These are phyloP conservation scores for Celastrina argiolus DNA, from an alignment of 2,888 invertebrate species.

Conservation along the genomic window DNA sequence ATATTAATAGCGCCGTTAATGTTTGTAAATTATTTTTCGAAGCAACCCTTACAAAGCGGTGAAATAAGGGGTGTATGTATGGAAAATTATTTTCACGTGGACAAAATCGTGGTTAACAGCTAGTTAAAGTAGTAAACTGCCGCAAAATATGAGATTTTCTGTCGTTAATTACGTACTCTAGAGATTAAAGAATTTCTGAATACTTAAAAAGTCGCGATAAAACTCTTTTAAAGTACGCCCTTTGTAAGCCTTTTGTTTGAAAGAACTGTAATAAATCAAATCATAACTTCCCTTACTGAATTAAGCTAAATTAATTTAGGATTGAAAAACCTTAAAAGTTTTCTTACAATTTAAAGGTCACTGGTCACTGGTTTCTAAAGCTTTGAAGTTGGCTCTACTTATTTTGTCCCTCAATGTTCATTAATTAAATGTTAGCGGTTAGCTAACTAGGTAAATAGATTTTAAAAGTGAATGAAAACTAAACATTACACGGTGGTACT, in stretches of 20 bases:
- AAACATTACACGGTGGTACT: too few relatives aligned
- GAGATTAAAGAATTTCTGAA: not conserved
- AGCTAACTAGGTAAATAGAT: not conserved
- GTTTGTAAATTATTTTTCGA: too few relatives aligned
- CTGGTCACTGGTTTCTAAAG: not conserved
- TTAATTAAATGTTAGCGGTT: not conserved
- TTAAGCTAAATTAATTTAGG: not conserved
- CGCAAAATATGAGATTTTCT: not conserved
- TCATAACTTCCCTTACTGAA: not conserved
- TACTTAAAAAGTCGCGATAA: slow-evolving; percentile 3
- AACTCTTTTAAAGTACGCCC: not conserved
- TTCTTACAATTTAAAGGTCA: not conserved
- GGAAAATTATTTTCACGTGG: too few relatives aligned
- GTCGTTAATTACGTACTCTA: not conserved
- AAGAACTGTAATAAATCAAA: not conserved
- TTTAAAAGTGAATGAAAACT: not conserved
- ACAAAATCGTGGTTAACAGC: too few relatives aligned
- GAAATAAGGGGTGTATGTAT: too few relatives aligned
- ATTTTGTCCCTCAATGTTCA: not conserved
- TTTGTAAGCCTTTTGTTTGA: not conserved
- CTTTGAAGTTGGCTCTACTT: not conserved
- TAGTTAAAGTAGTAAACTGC: too few relatives aligned
- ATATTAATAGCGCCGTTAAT: too few relatives aligned
- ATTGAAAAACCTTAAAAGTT: not conserved
- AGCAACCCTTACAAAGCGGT: too few relatives aligned